These are phyloP conservation scores for Hiodon tergisus DNA, from an alignment of 2,113 vertebrate species.

Conservation along the genomic window DNA sequence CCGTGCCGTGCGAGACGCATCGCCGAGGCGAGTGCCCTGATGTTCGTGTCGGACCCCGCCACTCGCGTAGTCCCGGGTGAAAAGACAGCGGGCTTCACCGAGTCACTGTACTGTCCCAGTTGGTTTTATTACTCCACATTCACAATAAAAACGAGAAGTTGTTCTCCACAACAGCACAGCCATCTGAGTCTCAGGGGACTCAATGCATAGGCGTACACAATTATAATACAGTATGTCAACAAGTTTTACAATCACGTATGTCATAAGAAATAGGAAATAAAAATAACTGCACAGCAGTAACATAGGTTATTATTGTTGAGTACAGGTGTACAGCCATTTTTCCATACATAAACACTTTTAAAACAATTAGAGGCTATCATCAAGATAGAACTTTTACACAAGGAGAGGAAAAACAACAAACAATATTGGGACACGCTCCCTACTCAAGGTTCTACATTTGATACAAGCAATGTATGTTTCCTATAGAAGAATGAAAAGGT, in stretches of 20 bases:
- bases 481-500: conserved; percentile 48
- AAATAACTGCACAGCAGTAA: conserved; percentile 77
- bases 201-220: conserved; percentile 72
- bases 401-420: conserved; percentile 52
- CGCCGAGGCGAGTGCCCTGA: too few relatives aligned
- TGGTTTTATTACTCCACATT: conserved; percentile 49
- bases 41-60: too few relatives aligned
- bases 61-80: conserved; percentile 1
- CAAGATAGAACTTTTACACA: conserved; percentile 8
- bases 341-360: background rate
- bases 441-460: conserved; percentile 42
- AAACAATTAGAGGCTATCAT: conserved; percentile 10
- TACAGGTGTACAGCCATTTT: conserved; percentile 45
- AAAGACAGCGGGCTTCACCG: conserved; percentile 44
- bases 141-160: conserved; percentile 46
- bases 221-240: conserved; percentile 64
- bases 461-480: conserved; percentile 55
- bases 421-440: too few relatives aligned
- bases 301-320: conserved; percentile 4
- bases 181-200: conserved; percentile 44
- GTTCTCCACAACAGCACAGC: conserved; percentile 55
- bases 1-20: too few relatives aligned
- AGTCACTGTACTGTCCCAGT: conserved; percentile 29
- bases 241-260: conserved; percentile 70
- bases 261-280: conserved; percentile 65